Percentiles rank a stretch among this genome's conserved stretches.
phyloP scores from a whole-genome alignment of 2,113 vertebrate species.

The Ophthalmolycus amberensis region DNA sequence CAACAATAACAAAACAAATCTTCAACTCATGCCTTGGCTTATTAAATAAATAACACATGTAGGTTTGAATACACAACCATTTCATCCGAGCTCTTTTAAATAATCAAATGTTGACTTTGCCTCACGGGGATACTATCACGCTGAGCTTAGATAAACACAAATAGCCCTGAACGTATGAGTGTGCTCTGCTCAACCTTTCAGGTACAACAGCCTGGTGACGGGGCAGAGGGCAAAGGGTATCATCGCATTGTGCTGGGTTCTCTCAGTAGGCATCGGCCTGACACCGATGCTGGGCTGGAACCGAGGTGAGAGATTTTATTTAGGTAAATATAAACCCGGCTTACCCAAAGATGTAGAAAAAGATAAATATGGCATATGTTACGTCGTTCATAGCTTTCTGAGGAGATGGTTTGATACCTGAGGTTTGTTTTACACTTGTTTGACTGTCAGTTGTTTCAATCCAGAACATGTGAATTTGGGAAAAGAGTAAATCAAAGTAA shows the following conservation, averaged over 20 bases:
- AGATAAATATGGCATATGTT: not conserved
- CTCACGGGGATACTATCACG: constrained; percentile 1
- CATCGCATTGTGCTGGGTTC: constrained; percentile 93
- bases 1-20: not conserved
- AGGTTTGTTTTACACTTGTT: not conserved
- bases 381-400: not conserved
- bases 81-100: constrained; percentile 10
- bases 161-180: not conserved
- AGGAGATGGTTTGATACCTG: not conserved
- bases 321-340: not conserved
- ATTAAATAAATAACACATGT: constrained; percentile 14
- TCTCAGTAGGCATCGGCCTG: constrained; percentile 93
- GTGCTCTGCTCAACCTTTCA: constrained; percentile 69
- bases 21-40: not conserved
- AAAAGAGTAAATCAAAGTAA: not conserved
- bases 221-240: constrained; percentile 89
- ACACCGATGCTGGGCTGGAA: constrained; percentile 97
- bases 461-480: not conserved
- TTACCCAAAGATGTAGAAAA: not conserved
- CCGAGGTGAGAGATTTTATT: constrained; percentile 57
- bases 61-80: constrained; percentile 7
- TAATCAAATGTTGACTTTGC: constrained; percentile 28
- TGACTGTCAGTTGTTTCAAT: not conserved
- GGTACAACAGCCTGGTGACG: constrained; percentile 95
- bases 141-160: constrained; percentile 35